phyloP scores from a whole-genome alignment of 2,888 invertebrate species.

The Agonopterix heracliana region DNA sequence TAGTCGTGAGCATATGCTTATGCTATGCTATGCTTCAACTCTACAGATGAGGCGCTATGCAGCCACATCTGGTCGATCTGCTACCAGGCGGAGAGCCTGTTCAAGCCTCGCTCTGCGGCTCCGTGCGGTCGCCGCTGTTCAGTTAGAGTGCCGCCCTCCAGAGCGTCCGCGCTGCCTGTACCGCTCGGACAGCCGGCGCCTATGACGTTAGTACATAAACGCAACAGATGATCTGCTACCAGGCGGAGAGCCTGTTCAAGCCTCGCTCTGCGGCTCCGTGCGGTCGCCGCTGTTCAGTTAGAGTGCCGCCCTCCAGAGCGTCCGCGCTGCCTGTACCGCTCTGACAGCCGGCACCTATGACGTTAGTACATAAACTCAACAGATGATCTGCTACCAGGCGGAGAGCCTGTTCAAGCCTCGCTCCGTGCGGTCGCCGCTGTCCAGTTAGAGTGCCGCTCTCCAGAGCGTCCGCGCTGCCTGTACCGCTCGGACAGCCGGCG shows the following conservation, averaged over 20 bases:
- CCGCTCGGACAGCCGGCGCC: constrained; percentile 84
- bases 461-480: constrained; percentile 66
- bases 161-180: constrained; percentile 72
- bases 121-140: constrained; percentile 86
- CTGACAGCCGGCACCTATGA: constrained; percentile 83
- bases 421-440: constrained; percentile 83
- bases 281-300: constrained; percentile 82
- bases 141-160: constrained; percentile 69
- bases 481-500: constrained; percentile 83
- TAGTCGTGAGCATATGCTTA: no score
- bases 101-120: constrained; percentile 76
- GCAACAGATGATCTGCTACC: constrained; percentile 77
- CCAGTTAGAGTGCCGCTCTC: constrained; percentile 76
- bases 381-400: constrained; percentile 82
- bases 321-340: constrained; percentile 77
- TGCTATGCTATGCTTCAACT: no score
- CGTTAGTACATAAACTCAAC: constrained; percentile 51
- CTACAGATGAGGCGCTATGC: constrained; percentile 81
- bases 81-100: constrained; percentile 86
- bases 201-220: constrained; percentile 67
- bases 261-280: constrained; percentile 81
- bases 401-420: constrained; percentile 80
- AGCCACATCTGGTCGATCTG: constrained; percentile 89
- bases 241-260: constrained; percentile 84
- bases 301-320: constrained; percentile 61